Evolutionary conservation across 2,797 vertebrate species (phyloP), one percentile per base, ranked within the genome.

Genomic region (Phaenicophaeus curvirostris): DNA sequence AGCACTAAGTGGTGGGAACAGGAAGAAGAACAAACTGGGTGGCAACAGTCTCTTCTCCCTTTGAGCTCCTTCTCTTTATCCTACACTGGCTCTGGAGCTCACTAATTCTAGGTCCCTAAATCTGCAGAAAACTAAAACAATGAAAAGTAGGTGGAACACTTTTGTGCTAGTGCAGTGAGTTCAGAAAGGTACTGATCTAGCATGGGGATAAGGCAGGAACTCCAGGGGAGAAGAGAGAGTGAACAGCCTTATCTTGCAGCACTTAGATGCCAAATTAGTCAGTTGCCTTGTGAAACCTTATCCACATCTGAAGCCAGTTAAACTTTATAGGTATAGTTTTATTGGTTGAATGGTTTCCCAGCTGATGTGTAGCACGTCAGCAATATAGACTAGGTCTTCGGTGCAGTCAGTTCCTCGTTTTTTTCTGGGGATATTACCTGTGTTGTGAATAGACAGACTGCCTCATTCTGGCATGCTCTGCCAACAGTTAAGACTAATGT

Each of bases 261-360:
- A 3, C 5, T 48, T 28, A 8, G 25, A 15, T 0, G 0, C 4
- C 82, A 63, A 25, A 25, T 76, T 72, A 59, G 15, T 66, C 42
- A 39, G 39, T 51, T 63, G 21, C 12, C 44, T 74, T 5, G 1
- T 73, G 33, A 92, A 94, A 82, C 42, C 42, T 62, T 39, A 15
- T 54, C 28, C 9, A 3, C 39, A 15, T 54, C 28, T 10, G 4
- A 83, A 85, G 19, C 33, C 44, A 77, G 41, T 83, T 76, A 69
- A 89, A 31, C 35, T 58, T 73, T 33, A 23, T 63, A 44, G 39
- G 21, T 83, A 9, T 16, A 1, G 6, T 77, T 79, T 31, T 89
- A 59, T 48, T 71, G 59, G 25, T 76, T 69, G 67, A 55, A 31
- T 23, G 25, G 67, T 82, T 84, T 85, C 21, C 24, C 28, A 41